Evolutionary conservation across 2,797 vertebrate species (phyloP).

Genomic region (Sebastes hubbsi): DNA sequence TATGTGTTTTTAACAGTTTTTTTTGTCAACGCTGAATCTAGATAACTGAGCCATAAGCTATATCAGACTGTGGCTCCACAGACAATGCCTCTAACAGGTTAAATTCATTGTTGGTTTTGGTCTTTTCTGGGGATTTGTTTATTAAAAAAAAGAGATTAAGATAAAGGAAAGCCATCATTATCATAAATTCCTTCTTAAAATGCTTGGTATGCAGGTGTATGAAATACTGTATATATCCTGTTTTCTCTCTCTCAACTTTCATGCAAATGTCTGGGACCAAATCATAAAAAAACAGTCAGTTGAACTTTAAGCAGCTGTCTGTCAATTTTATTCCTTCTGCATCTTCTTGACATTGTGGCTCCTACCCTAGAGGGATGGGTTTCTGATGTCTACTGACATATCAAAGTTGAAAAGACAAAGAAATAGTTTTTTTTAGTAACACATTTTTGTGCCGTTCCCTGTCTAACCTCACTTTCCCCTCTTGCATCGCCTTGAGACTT

Average conservation of each 20-base stretch:
- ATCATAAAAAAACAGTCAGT: slow-evolving; percentile 29
- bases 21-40: not conserved
- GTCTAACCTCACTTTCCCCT: slow-evolving; percentile 3
- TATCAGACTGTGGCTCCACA: not conserved
- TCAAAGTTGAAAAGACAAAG: slow-evolving; percentile 43
- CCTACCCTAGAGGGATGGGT: slow-evolving; percentile 37
- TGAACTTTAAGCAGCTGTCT: slow-evolving; percentile 46
- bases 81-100: not conserved
- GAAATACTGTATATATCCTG: not conserved
- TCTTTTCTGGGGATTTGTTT: not conserved
- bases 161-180: not conserved
- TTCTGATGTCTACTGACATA: slow-evolving; percentile 35
- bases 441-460: not conserved
- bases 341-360: slow-evolving; percentile 48
- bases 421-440: slow-evolving; percentile 41
- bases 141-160: not conserved
- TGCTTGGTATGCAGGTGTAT: not conserved
- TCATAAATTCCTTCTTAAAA: not conserved
- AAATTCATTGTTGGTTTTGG: not conserved
- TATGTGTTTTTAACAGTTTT: not conserved
- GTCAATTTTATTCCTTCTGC: slow-evolving; percentile 33
- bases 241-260: not conserved
- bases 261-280: not conserved
- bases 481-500: not conserved
- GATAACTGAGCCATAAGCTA: not conserved